A percentile compares a stretch with the other conserved stretches of the same genome.
Evolutionary conservation across 2,797 vertebrate species (phyloP).

Genomic region (Nannoperca australis): DNA sequence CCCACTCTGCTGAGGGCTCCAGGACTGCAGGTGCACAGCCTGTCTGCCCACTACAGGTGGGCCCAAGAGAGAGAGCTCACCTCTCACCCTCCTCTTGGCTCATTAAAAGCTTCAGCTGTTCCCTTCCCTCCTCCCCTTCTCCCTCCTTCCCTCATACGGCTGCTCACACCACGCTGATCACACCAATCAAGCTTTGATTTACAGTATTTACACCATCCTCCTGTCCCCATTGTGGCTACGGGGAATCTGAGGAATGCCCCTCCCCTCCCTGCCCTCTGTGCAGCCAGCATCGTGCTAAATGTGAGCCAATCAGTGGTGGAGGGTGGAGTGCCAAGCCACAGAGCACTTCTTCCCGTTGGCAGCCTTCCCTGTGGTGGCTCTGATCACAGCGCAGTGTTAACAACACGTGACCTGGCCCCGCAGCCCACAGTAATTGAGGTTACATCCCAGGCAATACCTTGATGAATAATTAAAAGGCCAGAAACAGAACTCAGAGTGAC

Average conservation of each 20-base stretch:
- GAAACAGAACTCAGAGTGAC: slow-evolving; percentile 77
- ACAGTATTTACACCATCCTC: slow-evolving; percentile 75
- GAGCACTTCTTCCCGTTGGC: slow-evolving; percentile 77
- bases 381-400: slow-evolving; percentile 76
- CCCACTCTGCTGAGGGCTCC: slow-evolving; percentile 57
- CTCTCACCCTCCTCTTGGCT: slow-evolving; percentile 72
- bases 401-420: slow-evolving; percentile 77
- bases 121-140: slow-evolving; percentile 36
- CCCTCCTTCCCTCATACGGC: slow-evolving; percentile 35
- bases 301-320: slow-evolving; percentile 78
- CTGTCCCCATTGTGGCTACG: slow-evolving; percentile 63
- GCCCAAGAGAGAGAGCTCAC: slow-evolving; percentile 55
- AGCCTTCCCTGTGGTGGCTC: slow-evolving; percentile 74
- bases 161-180: slow-evolving; percentile 69
- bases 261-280: slow-evolving; percentile 50
- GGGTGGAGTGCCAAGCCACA: slow-evolving; percentile 81
- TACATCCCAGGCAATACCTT: slow-evolving; percentile 81
- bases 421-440: slow-evolving; percentile 83
- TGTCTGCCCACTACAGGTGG: slow-evolving; percentile 75
- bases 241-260: slow-evolving; percentile 72
- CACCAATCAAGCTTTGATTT: slow-evolving; percentile 82
- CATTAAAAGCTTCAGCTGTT: slow-evolving; percentile 84
- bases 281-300: slow-evolving; percentile 77
- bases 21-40: slow-evolving; percentile 73
- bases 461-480: slow-evolving; percentile 86